These are phyloP conservation scores for Podotricha telesiphe DNA, from an alignment of 2,888 invertebrate species.

Conservation along the genomic window DNA sequence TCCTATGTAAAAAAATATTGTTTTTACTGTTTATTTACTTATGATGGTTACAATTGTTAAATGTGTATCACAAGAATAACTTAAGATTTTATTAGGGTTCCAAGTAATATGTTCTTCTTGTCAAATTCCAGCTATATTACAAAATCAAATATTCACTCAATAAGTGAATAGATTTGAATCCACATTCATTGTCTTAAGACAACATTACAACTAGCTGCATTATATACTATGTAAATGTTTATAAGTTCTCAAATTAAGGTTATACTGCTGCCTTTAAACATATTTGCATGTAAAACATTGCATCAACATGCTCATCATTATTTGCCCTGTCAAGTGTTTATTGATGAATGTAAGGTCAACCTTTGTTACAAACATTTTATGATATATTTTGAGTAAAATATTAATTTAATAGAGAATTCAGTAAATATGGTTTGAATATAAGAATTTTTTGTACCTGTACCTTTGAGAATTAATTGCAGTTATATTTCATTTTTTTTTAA, in stretches of 20 bases:
- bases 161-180: background rate
- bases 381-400: conserved; percentile 27
- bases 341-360: conserved; percentile 30
- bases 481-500: background rate
- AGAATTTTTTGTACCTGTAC: background rate
- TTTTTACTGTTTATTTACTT: conserved; percentile 1
- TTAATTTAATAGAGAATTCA: background rate
- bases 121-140: no score
- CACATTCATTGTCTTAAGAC: background rate
- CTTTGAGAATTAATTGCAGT: no score
- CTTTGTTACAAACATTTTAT: conserved; percentile 23
- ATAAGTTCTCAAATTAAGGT: conserved; percentile 10
- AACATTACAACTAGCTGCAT: background rate
- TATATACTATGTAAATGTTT: background rate
- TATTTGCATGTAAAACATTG: conserved; percentile 21
- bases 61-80: no score
- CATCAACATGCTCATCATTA: conserved; percentile 27
- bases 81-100: no score
- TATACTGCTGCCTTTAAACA: conserved; percentile 7
- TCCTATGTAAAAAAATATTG: background rate
- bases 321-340: conserved; percentile 26
- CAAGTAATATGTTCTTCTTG: no score
- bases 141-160: no score
- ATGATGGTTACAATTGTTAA: background rate
- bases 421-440: background rate